Conservation (phyloP, 2,113 vertebrate genomes). For the Geococcyx californianus region DNA sequence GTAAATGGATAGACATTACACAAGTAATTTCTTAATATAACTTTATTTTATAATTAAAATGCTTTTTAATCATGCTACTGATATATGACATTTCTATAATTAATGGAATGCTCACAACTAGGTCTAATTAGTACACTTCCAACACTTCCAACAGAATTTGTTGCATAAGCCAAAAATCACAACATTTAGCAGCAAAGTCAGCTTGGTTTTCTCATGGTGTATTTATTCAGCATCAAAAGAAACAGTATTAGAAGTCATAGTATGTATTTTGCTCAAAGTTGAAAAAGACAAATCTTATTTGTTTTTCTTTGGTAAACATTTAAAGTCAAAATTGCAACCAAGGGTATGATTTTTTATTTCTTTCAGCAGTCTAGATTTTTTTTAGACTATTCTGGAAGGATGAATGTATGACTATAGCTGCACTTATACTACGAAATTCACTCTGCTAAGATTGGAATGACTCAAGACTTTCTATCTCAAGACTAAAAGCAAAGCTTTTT, state of each 20-base stretch:
- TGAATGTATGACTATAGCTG: not conserved
- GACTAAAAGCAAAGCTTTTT: not conserved
- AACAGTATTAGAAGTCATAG: not conserved
- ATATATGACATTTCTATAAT: not conserved
- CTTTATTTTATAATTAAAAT: constrained; percentile 1
- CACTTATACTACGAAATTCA: not conserved
- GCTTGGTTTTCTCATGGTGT: not conserved
- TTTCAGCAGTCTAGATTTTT: not conserved
- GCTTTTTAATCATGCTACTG: not conserved
- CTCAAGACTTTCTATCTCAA: not conserved
- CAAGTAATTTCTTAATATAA: not conserved
- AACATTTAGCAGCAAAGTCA: not conserved
- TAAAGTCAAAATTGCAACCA: not conserved
- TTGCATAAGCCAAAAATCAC: not conserved
- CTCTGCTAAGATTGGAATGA: not conserved
- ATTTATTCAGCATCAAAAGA: not conserved
- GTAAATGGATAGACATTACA: not conserved
- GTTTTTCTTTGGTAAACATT: not conserved
- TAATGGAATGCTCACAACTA: not conserved
- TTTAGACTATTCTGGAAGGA: not conserved
- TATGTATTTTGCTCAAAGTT: not conserved
- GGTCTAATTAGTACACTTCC: not conserved
- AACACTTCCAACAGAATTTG: not conserved
- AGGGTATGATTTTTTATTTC: not conserved
- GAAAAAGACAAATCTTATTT: not conserved